phyloP scores from a whole-genome alignment of 1,140 invertebrate species.

The Drosophila guanche region DNA sequence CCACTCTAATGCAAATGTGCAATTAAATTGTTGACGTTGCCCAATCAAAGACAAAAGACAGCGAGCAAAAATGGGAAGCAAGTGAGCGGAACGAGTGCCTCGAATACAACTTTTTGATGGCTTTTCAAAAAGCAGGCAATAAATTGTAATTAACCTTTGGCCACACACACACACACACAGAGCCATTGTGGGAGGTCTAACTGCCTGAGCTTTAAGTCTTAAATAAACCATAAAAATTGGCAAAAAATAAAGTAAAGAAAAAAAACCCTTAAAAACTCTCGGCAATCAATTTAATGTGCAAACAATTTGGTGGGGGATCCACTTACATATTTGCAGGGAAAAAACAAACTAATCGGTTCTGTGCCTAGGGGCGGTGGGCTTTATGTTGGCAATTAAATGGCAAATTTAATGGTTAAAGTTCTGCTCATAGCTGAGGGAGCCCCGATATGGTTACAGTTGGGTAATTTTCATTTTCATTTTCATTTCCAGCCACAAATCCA shows the following conservation, averaged over 20 bases:
- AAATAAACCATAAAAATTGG: conserved; percentile 23
- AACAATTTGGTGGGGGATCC: conserved; percentile 30
- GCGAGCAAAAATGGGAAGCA: conserved; percentile 27
- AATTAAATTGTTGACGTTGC: conserved; percentile 78
- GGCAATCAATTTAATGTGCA: conserved; percentile 35
- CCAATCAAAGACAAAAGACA: conserved; percentile 63
- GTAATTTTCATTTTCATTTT: conserved; percentile 78
- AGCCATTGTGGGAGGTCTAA: conserved; percentile 51
- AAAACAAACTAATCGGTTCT: conserved; percentile 41
- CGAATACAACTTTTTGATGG: conserved; percentile 33
- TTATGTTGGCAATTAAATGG: conserved; percentile 63
- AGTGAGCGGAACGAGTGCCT: conserved; percentile 57
- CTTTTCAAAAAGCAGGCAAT: conserved; percentile 61
- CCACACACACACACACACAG: conserved; percentile 5
- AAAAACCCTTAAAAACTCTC: conserved; percentile 31
- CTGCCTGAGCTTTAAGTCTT: conserved; percentile 21
- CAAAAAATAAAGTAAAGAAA: conserved; percentile 19
- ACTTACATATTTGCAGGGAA: conserved; percentile 48
- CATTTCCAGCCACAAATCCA: conserved; percentile 63
- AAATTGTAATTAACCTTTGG: conserved; percentile 78
- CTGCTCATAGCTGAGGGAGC: conserved; percentile 25
- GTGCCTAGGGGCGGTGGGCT: conserved; percentile 22
- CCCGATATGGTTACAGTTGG: conserved; percentile 77
- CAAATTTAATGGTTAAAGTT: conserved; percentile 43
- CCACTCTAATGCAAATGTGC: conserved; percentile 78